These are phyloP conservation scores for Phaedon cochleariae DNA, from an alignment of 2,888 invertebrate species.

Conservation along the genomic window DNA sequence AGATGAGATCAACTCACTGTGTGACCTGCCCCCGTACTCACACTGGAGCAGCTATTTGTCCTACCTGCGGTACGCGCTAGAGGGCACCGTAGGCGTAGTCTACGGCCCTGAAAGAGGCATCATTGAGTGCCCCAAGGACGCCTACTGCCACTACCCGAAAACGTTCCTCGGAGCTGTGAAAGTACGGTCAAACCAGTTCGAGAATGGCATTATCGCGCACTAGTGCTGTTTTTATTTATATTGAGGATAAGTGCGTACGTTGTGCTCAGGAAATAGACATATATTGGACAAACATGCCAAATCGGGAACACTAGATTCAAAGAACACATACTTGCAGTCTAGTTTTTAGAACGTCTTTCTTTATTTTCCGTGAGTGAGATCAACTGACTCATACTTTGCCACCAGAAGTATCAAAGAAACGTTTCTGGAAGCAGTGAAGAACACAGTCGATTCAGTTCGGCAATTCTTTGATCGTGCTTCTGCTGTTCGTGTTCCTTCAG, in stretches of 20 bases:
- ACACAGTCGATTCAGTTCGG: conserved; percentile 84
- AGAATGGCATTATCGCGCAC: conserved; percentile 81
- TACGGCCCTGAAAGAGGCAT: conserved; percentile 81
- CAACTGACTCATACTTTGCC: too few relatives aligned
- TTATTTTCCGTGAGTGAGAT: too few relatives aligned
- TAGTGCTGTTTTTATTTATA: conserved; percentile 73
- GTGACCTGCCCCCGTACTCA: conserved; percentile 85
- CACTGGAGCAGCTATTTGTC: conserved; percentile 93
- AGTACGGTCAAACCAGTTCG: conserved; percentile 82
- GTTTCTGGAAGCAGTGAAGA: conserved; percentile 83
- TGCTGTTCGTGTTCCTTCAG: conserved; percentile 73
- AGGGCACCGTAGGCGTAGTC: conserved; percentile 84
- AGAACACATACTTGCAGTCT: too few relatives aligned
- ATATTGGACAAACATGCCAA: too few relatives aligned
- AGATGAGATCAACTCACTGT: too few relatives aligned
- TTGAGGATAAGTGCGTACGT: conserved; percentile 74
- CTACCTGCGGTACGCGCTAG: conserved; percentile 89
- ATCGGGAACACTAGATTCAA: too few relatives aligned
- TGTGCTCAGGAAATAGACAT: conserved; percentile 66
- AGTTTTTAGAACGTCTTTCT: too few relatives aligned
- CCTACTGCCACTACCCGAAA: conserved; percentile 84
- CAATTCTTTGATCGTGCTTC: conserved; percentile 80
- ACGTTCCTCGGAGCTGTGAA: conserved; percentile 86
- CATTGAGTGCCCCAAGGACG: conserved; percentile 77
- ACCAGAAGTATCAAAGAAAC: too few relatives aligned